Conservation (phyloP, 2,113 vertebrate species). For the Lanius collurio region DNA sequence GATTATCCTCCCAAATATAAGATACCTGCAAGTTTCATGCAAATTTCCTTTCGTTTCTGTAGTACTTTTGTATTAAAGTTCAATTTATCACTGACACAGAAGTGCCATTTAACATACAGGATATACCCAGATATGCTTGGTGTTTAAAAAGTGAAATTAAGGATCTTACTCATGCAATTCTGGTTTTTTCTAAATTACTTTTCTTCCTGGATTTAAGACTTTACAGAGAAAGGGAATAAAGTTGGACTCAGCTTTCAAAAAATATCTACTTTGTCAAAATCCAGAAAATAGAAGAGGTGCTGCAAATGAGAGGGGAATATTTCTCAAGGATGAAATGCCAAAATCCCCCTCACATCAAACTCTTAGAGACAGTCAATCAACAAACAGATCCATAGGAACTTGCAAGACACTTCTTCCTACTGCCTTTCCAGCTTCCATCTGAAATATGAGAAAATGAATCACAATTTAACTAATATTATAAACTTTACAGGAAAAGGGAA, state of each 20-base stretch:
- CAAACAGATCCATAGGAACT: neutral
- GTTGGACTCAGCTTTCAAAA: neutral
- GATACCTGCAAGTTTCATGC: neutral
- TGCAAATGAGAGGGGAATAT: neutral
- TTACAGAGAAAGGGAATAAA: neutral
- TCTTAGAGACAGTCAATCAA: neutral
- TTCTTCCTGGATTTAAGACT: neutral
- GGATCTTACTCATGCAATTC: neutral
- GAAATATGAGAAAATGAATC: neutral
- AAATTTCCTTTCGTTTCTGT: neutral
- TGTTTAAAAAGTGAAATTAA: neutral
- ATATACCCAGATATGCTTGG: neutral
- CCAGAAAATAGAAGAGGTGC: neutral
- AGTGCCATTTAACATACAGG: neutral
- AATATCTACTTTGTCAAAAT: neutral
- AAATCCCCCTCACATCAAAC: neutral
- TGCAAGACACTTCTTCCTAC: neutral
- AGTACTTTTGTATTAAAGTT: neutral
- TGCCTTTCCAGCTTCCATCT: neutral
- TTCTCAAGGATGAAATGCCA: neutral
- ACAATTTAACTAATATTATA: neutral
- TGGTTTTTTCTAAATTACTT: neutral
- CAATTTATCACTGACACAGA: neutral
- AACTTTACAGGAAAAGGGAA: neutral
- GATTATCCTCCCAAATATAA: neutral